Evolutionary conservation across 2,888 invertebrate genomes (phyloP).

Genomic region (Nemotelus nigrinus): DNA sequence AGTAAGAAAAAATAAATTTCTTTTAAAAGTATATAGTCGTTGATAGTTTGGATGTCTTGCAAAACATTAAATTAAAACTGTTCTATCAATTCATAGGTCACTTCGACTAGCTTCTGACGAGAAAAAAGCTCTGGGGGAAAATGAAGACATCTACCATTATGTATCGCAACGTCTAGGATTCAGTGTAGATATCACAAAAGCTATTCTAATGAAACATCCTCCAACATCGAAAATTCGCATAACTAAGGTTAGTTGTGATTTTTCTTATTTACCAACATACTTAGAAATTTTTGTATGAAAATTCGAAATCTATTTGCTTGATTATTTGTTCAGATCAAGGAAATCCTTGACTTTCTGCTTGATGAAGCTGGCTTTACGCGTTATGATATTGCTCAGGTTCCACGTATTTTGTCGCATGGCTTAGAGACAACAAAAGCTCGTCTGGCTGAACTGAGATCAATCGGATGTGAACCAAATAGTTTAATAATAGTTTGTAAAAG

Average conservation of each 20-base stretch:
- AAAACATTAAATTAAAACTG: no score
- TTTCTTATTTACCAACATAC: background rate
- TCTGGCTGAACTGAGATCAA: slow-evolving; percentile 65
- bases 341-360: slow-evolving; percentile 69
- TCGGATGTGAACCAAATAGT: slow-evolving; percentile 66
- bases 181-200: slow-evolving; percentile 64
- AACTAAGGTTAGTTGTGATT: slow-evolving; percentile 65
- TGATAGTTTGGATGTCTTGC: no score
- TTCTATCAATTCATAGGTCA: slow-evolving; percentile 55
- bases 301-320: background rate
- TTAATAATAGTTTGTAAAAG: slow-evolving; percentile 70
- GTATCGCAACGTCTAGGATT: slow-evolving; percentile 68
- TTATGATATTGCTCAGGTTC: slow-evolving; percentile 68
- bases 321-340: slow-evolving; percentile 66
- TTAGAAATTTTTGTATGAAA: background rate
- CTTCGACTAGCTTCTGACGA: slow-evolving; percentile 60
- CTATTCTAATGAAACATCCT: slow-evolving; percentile 68
- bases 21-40: background rate
- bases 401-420: slow-evolving; percentile 69
- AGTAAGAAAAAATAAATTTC: slow-evolving; percentile 60
- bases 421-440: slow-evolving; percentile 68
- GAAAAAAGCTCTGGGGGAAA: slow-evolving; percentile 67
- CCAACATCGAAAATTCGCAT: slow-evolving; percentile 68
- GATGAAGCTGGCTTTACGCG: slow-evolving; percentile 67
- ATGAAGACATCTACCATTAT: slow-evolving; percentile 67